A percentile compares a stretch with the other conserved stretches of the same genome.
phyloP scores from a whole-genome alignment of 2,113 vertebrate genomes.

The Neodontobutis hainanensis region DNA sequence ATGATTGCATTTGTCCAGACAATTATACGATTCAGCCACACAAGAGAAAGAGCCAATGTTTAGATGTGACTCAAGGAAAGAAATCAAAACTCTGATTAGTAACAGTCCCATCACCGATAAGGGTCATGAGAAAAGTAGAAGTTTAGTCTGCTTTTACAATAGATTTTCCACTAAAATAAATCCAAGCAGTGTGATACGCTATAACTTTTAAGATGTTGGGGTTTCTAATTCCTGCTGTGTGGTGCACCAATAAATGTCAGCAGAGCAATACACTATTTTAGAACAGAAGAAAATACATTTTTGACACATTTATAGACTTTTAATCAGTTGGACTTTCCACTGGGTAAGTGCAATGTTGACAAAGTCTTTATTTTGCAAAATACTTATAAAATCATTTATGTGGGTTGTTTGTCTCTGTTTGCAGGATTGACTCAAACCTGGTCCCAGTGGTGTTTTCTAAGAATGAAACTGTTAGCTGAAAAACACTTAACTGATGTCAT shows the following conservation, averaged over 20 bases:
- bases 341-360: not conserved
- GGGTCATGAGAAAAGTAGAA: not conserved
- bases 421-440: too few species aligned
- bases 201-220: constrained; percentile 56
- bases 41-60: constrained; percentile 23
- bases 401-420: too few species aligned
- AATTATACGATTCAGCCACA: constrained; percentile 45
- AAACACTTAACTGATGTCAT: not conserved
- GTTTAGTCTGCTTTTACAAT: constrained; percentile 12
- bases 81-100: constrained; percentile 6
- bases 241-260: constrained; percentile 48
- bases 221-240: constrained; percentile 61
- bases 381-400: too few species aligned
- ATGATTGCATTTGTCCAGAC: constrained; percentile 55
- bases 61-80: constrained; percentile 16
- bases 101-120: constrained; percentile 3
- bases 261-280: constrained; percentile 14
- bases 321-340: constrained; percentile 7
- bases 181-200: constrained; percentile 34
- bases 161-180: constrained; percentile 49
- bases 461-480: not conserved
- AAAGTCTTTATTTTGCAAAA: too few species aligned
- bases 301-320: not conserved
- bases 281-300: constrained; percentile 44
- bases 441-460: not conserved